Percentiles rank a stretch among this genome's conserved stretches.
Evolutionary conservation across 2,888 invertebrate species (phyloP).

Genomic region (Loripinus fragilis): DNA sequence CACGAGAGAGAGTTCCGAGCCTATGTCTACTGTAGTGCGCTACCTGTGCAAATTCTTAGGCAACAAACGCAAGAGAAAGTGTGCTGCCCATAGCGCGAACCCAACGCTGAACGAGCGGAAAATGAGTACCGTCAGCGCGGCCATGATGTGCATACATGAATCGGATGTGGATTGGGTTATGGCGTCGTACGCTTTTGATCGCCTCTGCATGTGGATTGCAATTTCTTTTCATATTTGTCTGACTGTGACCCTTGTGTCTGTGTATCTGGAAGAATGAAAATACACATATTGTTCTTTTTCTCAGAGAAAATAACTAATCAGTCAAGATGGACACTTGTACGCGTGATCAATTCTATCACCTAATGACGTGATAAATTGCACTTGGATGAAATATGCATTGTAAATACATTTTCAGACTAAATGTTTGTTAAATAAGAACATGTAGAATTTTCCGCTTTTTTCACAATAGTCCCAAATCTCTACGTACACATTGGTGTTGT

Average conservation of each 20-base stretch:
- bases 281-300: too few species aligned
- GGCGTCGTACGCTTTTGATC: conserved; percentile 55
- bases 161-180: conserved; percentile 47
- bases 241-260: background rate
- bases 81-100: background rate
- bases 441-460: too few species aligned
- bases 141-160: background rate
- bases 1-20: conserved; percentile 38
- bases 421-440: too few species aligned
- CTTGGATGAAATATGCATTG: too few species aligned
- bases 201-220: conserved; percentile 43
- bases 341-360: too few species aligned
- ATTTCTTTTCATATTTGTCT: background rate
- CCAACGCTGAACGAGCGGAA: background rate
- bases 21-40: conserved; percentile 31
- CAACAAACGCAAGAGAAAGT: background rate
- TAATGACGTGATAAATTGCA: too few species aligned
- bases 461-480: too few species aligned
- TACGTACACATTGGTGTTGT: too few species aligned
- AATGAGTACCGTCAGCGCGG: background rate
- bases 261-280: background rate
- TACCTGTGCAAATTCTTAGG: conserved; percentile 31
- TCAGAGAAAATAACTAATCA: too few species aligned
- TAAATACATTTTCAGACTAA: too few species aligned
- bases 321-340: too few species aligned